These are phyloP conservation scores for Trissoscelio sp. DNA, from an alignment of 2,888 invertebrate species.

Conservation along the genomic window DNA sequence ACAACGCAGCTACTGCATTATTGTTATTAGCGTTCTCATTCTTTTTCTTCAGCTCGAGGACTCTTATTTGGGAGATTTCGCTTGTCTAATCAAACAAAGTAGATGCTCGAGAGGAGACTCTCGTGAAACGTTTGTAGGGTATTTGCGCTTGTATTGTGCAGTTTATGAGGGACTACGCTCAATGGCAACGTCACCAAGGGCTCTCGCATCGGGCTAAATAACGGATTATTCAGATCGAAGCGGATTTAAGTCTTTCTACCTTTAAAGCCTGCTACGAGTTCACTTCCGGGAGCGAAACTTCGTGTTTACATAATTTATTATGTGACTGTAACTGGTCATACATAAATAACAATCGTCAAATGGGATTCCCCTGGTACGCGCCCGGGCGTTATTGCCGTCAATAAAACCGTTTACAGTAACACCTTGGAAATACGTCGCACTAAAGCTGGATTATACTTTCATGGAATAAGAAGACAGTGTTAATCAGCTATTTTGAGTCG, in stretches of 20 bases:
- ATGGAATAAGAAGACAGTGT: constrained; percentile 7
- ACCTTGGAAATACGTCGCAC: neutral
- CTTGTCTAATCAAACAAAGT: constrained; percentile 59
- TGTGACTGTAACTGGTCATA: constrained; percentile 18
- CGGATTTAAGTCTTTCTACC: constrained; percentile 34
- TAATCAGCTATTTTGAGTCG: constrained; percentile 16
- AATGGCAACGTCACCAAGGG: constrained; percentile 33
- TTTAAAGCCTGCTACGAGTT: constrained; percentile 14
- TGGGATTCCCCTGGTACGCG: neutral
- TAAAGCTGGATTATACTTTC: constrained; percentile 1
- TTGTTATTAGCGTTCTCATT: constrained; percentile 25
- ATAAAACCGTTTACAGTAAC: constrained; percentile 6
- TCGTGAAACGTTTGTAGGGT: constrained; percentile 33
- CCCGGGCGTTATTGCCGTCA: constrained; percentile 1
- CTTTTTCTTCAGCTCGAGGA: constrained; percentile 7
- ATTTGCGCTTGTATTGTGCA: constrained; percentile 18
- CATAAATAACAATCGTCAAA: constrained; percentile 17
- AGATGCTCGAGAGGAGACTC: constrained; percentile 33
- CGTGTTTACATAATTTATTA: constrained; percentile 42
- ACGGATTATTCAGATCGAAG: constrained; percentile 57
- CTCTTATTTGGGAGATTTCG: constrained; percentile 34
- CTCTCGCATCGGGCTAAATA: constrained; percentile 37
- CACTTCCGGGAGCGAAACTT: constrained; percentile 26
- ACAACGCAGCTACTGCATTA: constrained; percentile 16
- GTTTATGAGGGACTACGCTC: constrained; percentile 37